Percentiles rank a stretch among this genome's conserved stretches.
Evolutionary conservation across 2,797 vertebrate genomes (phyloP).

Genomic region (Hybognathus amarus): DNA sequence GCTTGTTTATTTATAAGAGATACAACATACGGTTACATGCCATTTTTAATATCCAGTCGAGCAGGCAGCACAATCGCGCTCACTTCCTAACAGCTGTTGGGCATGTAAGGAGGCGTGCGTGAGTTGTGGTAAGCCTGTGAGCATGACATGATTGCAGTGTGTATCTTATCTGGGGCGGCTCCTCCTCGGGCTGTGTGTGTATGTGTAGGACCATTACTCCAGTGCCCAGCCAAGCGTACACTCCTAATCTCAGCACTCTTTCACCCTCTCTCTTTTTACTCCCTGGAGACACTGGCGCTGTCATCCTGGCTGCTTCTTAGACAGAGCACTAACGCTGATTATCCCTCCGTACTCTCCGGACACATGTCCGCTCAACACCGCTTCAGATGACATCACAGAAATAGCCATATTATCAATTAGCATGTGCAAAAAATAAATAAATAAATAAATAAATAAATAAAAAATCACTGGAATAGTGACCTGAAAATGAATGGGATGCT

Average conservation of each 20-base stretch:
- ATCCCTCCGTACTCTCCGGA: constrained; percentile 43
- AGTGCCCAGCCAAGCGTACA: constrained; percentile 82
- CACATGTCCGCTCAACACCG: constrained; percentile 35
- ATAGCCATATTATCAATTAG: constrained; percentile 8
- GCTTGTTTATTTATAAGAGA: constrained; percentile 35
- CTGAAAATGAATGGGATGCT: neutral
- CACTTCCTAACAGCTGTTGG: constrained; percentile 54
- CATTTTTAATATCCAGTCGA: constrained; percentile 45
- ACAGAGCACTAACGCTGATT: constrained; percentile 44
- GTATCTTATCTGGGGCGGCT: constrained; percentile 62
- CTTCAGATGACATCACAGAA: constrained; percentile 18
- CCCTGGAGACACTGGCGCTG: constrained; percentile 51
- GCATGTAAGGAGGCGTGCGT: constrained; percentile 55
- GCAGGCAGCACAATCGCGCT: constrained; percentile 22
- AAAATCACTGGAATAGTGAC: neutral
- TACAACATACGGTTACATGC: constrained; percentile 27
- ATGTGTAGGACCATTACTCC: constrained; percentile 70
- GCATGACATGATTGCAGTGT: constrained; percentile 62
- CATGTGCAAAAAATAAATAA: neutral
- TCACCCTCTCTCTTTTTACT: constrained; percentile 62
- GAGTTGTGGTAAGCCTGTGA: constrained; percentile 57
- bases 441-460: too few species aligned
- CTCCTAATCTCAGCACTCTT: constrained; percentile 81
- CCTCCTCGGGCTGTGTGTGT: constrained; percentile 57
- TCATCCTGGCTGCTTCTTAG: constrained; percentile 52